Base-by-base conservation (phyloP, 2,888 invertebrate genomes). In the Ophioninae sp. region DNA sequence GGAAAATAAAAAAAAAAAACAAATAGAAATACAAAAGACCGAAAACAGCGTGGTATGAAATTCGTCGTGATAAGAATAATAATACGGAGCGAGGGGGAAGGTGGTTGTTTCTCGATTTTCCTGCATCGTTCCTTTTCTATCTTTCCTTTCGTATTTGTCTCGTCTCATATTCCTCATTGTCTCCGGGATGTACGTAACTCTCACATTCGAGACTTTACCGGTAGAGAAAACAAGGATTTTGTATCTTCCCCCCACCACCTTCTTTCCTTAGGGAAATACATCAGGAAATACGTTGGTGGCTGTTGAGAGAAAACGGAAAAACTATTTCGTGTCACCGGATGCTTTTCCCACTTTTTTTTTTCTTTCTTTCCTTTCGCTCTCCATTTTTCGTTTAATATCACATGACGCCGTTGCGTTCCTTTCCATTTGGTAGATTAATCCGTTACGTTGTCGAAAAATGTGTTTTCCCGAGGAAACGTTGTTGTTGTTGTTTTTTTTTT, bases 221-320 rank as follows among this genome's bases (percentile, higher is more conserved):
- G 65, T 30, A 67, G 77, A 83, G 80, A 82, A 79, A 65, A 70
- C 59, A 70, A 61, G 56, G 65, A 61, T 57, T 50, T 7, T 7
- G 30, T 39, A 73, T 30, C 39, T 79, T 30, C 50, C 68, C 21
- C 41, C 57, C 70, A 30, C 30, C 3, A 30, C 30, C 30, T 30
- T 30, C 61, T 69, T 79, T 81, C 83, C 70, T 78, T 44, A 65
- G 83, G 83, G 83, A 84, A 84, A 84, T 84, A 84, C 74, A 74
- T 70, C 74, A 81, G 67, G 61, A 84, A 81, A 81, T 59, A 50
- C 64, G 62, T 37, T 81, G 69, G 69, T 67, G 20, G 74, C 74
- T 74, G 81, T 67, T 75, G 74, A 75, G 83, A 75, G 69, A 78
- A 64, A 59, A 7, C 21, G 37, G 30, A 20, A 69, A 44, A 65